Percentiles rank a stretch among this genome's conserved stretches.
Evolutionary conservation across 2,113 vertebrate genomes (phyloP).

Genomic region (Corythaeola cristata): DNA sequence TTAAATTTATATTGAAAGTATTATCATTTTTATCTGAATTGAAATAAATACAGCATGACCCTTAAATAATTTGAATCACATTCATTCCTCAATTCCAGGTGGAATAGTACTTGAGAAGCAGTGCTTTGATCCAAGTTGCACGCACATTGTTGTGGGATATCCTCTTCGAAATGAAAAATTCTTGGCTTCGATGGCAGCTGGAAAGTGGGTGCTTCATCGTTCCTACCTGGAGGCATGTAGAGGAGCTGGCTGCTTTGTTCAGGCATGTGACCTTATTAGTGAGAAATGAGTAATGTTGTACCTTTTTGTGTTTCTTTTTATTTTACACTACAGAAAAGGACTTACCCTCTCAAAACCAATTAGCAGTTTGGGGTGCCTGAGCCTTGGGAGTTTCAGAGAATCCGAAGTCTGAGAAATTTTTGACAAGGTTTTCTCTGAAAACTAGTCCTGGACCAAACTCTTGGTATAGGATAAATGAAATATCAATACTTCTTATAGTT

Average conservation of each 20-base stretch:
- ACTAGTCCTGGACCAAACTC: background rate
- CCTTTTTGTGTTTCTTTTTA: background rate
- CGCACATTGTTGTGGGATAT: slow-evolving; percentile 93
- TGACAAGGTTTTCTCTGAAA: background rate
- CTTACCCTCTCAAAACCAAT: background rate
- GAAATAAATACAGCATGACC: background rate
- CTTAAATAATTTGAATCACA: background rate
- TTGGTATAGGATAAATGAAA: background rate
- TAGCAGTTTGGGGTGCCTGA: background rate
- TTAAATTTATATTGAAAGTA: too few species aligned
- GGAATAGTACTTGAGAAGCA: slow-evolving; percentile 92
- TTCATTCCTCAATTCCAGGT: slow-evolving; percentile 72
- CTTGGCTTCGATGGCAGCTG: slow-evolving; percentile 93
- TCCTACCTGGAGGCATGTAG: slow-evolving; percentile 94
- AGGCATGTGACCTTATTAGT: slow-evolving; percentile 66
- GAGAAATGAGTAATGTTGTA: background rate
- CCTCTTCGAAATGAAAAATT: slow-evolving; percentile 97
- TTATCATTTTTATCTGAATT: background rate
- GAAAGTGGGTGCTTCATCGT: slow-evolving; percentile 97
- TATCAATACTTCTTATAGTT: background rate
- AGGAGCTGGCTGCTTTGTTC: slow-evolving; percentile 81
- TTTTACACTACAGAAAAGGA: background rate
- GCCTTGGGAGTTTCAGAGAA: background rate
- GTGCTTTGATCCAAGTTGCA: slow-evolving; percentile 92
- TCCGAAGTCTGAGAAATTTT: background rate